Percentiles rank a stretch among this genome's conserved stretches.
These are phyloP conservation scores for Meandrusa payeni DNA, from an alignment of 2,888 invertebrate species.

Conservation along the genomic window DNA sequence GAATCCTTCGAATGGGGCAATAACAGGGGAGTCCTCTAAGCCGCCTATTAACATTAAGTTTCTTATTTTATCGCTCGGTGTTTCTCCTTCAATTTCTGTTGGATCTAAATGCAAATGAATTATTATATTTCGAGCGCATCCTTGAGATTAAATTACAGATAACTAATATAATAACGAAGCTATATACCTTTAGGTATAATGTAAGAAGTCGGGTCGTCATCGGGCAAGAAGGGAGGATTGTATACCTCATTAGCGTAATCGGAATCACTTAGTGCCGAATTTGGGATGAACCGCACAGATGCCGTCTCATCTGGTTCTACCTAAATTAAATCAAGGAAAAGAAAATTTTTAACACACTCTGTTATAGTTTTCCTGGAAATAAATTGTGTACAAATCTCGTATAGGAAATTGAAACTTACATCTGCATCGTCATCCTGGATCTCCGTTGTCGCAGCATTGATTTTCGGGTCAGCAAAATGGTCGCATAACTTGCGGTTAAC, in stretches of 20 bases:
- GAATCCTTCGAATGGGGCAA: slow-evolving; percentile 67
- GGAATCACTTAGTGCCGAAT: slow-evolving; percentile 80
- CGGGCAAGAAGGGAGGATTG: slow-evolving; percentile 83
- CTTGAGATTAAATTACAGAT: not conserved
- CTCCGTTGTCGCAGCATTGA: slow-evolving; percentile 41
- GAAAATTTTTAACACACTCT: too few relatives aligned
- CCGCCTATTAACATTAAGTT: slow-evolving; percentile 59
- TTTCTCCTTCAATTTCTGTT: slow-evolving; percentile 40
- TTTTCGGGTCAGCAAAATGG: slow-evolving; percentile 62
- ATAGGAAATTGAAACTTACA: slow-evolving; percentile 38
- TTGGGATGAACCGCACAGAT: slow-evolving; percentile 89
- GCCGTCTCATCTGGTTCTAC: slow-evolving; percentile 87
- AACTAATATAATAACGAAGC: not conserved
- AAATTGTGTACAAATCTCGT: slow-evolving; percentile 4
- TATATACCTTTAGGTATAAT: slow-evolving; percentile 50
- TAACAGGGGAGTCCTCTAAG: slow-evolving; percentile 57
- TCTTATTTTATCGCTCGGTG: slow-evolving; percentile 63
- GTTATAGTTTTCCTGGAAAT: too few relatives aligned
- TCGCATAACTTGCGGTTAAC: slow-evolving; percentile 68
- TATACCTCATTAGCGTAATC: slow-evolving; percentile 91
- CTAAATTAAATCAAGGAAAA: slow-evolving; percentile 67
- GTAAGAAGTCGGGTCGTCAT: slow-evolving; percentile 59
- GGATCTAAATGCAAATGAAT: slow-evolving; percentile 33
- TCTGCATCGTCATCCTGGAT: slow-evolving; percentile 39
- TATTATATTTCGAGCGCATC: not conserved